Percentiles rank a stretch among this genome's conserved stretches.
These are phyloP conservation scores for Hycleus phaleratus DNA, from an alignment of 1,140 invertebrate species.

Conservation along the genomic window DNA sequence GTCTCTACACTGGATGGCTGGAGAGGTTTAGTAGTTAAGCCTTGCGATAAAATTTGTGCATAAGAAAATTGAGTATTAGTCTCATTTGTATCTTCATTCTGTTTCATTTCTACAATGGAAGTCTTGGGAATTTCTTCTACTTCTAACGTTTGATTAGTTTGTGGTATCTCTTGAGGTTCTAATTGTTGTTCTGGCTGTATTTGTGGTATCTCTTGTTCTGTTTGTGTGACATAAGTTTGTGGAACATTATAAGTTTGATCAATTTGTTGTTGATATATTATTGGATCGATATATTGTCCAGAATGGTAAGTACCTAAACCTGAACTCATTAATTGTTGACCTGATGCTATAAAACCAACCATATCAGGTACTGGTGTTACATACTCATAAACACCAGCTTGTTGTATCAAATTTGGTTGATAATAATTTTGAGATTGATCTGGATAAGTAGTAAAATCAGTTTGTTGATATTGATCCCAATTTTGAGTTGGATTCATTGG, in stretches of 20 bases:
- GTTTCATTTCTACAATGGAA: not conserved
- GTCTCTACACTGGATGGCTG: slow-evolving; percentile 50
- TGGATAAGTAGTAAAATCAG: slow-evolving; percentile 3
- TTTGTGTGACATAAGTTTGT: not conserved
- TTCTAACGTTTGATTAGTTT: not conserved
- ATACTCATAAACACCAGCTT: slow-evolving; percentile 40
- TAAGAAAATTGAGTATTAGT: slow-evolving; percentile 47
- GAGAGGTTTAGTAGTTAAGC: slow-evolving; percentile 45
- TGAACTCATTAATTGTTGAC: slow-evolving; percentile 41
- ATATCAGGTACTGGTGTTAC: slow-evolving; percentile 46
- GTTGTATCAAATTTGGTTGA: slow-evolving; percentile 11
- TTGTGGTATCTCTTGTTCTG: not conserved
- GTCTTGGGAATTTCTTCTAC: slow-evolving; percentile 1
- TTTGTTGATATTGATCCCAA: slow-evolving; percentile 25
- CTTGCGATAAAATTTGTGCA: slow-evolving; percentile 63
- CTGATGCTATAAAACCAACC: slow-evolving; percentile 46
- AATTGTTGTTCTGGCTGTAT: not conserved
- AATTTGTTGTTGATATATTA: too few relatives aligned
- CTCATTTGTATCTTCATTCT: not conserved
- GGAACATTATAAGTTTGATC: too few relatives aligned
- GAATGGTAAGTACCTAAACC: slow-evolving; percentile 38
- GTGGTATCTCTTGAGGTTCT: not conserved
- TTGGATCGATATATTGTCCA: slow-evolving; percentile 4
- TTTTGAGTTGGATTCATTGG: not conserved
- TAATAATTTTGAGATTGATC: slow-evolving; percentile 11